These are phyloP conservation scores for Limnephilus auricula DNA, from an alignment of 2,888 invertebrate species.

Conservation along the genomic window DNA sequence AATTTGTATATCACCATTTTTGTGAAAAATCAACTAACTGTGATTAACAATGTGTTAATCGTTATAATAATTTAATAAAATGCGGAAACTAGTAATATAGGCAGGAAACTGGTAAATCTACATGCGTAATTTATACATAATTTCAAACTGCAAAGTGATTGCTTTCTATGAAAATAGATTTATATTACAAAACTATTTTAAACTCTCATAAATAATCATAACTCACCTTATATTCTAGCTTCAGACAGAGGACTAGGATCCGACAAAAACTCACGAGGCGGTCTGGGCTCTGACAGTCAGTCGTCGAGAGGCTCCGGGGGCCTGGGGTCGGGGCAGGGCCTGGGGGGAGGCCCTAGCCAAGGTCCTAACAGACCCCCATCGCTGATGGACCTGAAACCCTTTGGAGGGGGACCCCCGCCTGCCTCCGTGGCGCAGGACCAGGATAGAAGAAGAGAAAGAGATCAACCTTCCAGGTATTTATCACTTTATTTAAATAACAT, in stretches of 20 bases:
- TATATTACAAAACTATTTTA: too few relatives aligned
- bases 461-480: slow-evolving; percentile 36
- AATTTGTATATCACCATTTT: not conserved
- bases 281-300: not conserved
- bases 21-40: too few relatives aligned
- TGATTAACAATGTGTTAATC: too few relatives aligned
- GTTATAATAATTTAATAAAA: too few relatives aligned
- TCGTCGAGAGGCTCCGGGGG: slow-evolving; percentile 3
- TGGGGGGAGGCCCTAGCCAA: not conserved
- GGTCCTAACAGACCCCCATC: slow-evolving; percentile 69
- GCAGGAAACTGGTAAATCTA: too few relatives aligned
- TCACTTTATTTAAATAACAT: not conserved
- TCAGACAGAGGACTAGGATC: slow-evolving; percentile 17
- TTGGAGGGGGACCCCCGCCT: slow-evolving; percentile 71
- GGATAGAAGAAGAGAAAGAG: slow-evolving; percentile 49
- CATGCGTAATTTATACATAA: too few relatives aligned
- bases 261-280: not conserved
- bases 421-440: slow-evolving; percentile 55
- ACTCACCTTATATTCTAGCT: not conserved
- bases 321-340: slow-evolving; percentile 12
- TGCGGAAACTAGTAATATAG: too few relatives aligned
- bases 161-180: too few relatives aligned
- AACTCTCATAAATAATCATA: too few relatives aligned
- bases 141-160: too few relatives aligned
- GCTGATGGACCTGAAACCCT: slow-evolving; percentile 74